phyloP scores from a whole-genome alignment of 2,113 vertebrate species.

The Regulus satrapa region DNA sequence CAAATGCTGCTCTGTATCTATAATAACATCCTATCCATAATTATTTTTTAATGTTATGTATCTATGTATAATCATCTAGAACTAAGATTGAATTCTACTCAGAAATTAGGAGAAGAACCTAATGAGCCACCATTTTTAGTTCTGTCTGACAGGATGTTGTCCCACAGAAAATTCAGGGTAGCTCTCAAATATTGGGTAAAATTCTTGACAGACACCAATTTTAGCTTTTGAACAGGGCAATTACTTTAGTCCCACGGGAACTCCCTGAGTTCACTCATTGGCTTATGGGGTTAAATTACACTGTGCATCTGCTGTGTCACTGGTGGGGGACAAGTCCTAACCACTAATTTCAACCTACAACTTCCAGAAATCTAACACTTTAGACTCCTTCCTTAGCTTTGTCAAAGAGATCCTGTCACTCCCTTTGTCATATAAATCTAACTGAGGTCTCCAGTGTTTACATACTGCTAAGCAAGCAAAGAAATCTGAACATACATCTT shows the following conservation, averaged over 20 bases:
- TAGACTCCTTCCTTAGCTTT: neutral
- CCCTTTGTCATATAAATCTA: slow-evolving; percentile 34
- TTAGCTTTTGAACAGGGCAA: neutral
- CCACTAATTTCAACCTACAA: neutral
- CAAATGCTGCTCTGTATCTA: neutral
- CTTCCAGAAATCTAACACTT: neutral
- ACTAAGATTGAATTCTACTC: neutral
- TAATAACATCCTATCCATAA: neutral
- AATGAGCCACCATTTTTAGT: neutral
- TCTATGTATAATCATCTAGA: neutral
- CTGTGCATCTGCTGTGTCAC: neutral
- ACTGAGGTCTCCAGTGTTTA: slow-evolving; percentile 18
- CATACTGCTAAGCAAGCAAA: slow-evolving; percentile 33
- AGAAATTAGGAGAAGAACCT: neutral
- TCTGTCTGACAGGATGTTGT: neutral
- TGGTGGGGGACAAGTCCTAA: neutral
- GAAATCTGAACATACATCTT: slow-evolving; percentile 35
- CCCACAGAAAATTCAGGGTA: neutral
- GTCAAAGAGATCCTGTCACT: slow-evolving; percentile 15
- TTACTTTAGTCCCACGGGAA: neutral
- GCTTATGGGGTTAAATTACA: neutral
- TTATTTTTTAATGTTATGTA: neutral
- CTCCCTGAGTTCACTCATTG: neutral
- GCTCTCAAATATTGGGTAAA: neutral
- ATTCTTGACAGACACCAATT: neutral